Percentiles rank a stretch among this genome's conserved stretches.
Conservation (phyloP, 1,140 invertebrate species). For the Macrobrachium nipponense region DNA sequence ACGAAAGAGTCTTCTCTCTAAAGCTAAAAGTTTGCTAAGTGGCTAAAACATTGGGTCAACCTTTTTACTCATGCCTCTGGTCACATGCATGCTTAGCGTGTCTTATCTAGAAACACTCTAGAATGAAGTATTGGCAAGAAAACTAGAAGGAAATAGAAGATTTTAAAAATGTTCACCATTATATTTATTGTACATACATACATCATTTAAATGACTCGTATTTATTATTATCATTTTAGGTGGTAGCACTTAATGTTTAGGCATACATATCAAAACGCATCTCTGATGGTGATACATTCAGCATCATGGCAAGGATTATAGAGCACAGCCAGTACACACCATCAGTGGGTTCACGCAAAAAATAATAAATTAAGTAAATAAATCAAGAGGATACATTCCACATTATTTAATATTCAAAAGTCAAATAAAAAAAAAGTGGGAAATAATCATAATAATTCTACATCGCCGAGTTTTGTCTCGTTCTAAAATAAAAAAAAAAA, state of each 20-base stretch:
- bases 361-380: too few relatives aligned
- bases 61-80: conserved; percentile 41
- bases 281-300: conserved; percentile 15
- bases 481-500: conserved; percentile 5
- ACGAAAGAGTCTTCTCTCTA: conserved; percentile 23
- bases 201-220: conserved; percentile 44
- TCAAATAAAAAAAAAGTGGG: not conserved
- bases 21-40: not conserved
- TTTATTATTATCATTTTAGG: conserved; percentile 33
- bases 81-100: conserved; percentile 8
- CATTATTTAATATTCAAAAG: not conserved
- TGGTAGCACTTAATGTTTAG: conserved; percentile 40
- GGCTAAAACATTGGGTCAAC: conserved; percentile 46
- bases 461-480: conserved; percentile 30
- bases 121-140: conserved; percentile 35
- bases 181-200: conserved; percentile 61
- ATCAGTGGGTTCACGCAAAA: too few relatives aligned
- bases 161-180: conserved; percentile 47
- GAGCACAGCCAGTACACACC: conserved; percentile 11
- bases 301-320: conserved; percentile 26
- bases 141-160: conserved; percentile 50
- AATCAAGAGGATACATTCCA: not conserved
- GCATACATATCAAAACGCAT: conserved; percentile 27
- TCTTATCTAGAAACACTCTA: conserved; percentile 47
- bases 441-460: not conserved